Conservation (phyloP, 2,113 vertebrate species). For the Glaucidium brasilianum region DNA sequence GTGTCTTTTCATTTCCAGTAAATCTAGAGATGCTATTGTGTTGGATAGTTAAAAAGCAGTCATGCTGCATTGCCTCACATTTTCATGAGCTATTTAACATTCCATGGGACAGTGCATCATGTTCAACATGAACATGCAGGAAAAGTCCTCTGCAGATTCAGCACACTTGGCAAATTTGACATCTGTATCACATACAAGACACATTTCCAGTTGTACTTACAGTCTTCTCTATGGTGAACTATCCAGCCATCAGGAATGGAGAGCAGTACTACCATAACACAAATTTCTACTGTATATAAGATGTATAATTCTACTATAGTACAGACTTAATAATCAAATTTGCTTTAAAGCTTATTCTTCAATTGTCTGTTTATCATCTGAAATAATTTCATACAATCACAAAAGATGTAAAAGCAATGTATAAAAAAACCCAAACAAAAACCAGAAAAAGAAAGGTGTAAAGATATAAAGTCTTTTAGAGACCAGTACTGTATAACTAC, state of each 20-base stretch:
- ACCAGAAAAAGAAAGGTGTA: no score
- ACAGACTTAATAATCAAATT: not conserved
- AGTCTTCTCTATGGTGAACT: not conserved
- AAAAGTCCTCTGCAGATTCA: not conserved
- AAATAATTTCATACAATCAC: not conserved
- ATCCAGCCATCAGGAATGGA: not conserved
- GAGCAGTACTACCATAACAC: not conserved
- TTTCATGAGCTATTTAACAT: not conserved
- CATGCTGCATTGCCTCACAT: not conserved
- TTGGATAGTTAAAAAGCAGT: not conserved
- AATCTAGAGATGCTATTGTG: not conserved
- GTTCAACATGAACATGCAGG: rapidly evolving
- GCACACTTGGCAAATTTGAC: not conserved
- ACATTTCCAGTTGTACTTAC: not conserved
- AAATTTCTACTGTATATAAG: not conserved
- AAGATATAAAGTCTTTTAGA: not conserved
- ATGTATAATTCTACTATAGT: not conserved
- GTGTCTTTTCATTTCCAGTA: not conserved
- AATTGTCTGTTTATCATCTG: not conserved
- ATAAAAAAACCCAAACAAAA: no score
- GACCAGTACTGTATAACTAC: not conserved
- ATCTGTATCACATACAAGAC: not conserved
- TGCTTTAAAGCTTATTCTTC: not conserved
- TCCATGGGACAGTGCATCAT: not conserved
- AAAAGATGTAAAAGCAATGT: not conserved